Conservation (phyloP, 2,113 vertebrate species). For the Pagrus major region DNA sequence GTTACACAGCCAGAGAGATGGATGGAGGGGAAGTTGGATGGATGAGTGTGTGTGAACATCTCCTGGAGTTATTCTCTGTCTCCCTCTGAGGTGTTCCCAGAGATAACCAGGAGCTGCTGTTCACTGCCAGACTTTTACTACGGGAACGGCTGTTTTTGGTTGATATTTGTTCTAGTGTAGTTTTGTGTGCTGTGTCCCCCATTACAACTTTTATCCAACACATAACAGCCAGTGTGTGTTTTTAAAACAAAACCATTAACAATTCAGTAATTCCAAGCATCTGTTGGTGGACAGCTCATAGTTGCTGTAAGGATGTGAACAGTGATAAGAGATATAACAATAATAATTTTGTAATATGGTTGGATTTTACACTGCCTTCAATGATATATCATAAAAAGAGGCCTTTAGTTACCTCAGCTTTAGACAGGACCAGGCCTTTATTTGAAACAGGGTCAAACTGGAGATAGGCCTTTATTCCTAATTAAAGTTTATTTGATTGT, state of each 20-base stretch:
- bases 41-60: constrained; percentile 25
- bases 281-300: not conserved
- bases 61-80: constrained; percentile 5
- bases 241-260: not conserved
- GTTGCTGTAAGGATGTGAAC: not conserved
- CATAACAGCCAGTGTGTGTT: not conserved
- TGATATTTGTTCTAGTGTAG: not conserved
- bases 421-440: not conserved
- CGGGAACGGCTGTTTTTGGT: not conserved
- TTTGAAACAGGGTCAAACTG: not conserved
- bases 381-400: not conserved
- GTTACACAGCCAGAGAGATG: constrained; percentile 27
- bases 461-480: not conserved
- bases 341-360: not conserved
- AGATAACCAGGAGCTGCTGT: constrained; percentile 16
- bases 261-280: not conserved
- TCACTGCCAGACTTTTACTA: not conserved
- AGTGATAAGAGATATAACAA: not conserved
- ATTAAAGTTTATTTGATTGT: not conserved
- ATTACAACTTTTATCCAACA: not conserved
- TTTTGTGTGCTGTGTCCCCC: not conserved
- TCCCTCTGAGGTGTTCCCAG: constrained; percentile 8
- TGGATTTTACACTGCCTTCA: not conserved
- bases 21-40: constrained; percentile 19
- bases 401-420: too few relatives aligned